Conservation (phyloP, 1,140 invertebrate species). For the Drosophila tropicalis region DNA sequence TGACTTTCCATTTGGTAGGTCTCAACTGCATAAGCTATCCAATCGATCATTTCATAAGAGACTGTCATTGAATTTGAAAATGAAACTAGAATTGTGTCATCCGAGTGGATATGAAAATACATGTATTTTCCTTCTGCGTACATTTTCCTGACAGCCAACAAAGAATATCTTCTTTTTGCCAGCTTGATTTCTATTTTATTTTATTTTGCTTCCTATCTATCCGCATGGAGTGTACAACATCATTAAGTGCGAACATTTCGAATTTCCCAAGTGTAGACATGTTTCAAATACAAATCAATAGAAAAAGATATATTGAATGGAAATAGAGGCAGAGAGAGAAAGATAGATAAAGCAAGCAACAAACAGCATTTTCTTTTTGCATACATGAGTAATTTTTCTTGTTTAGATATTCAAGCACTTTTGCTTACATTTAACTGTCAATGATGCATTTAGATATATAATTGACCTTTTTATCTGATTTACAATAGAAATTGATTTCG, state of each 20-base stretch:
- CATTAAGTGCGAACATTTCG: conserved; percentile 11
- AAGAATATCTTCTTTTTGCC: background rate
- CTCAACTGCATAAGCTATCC: background rate
- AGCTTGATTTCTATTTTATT: conserved; percentile 1
- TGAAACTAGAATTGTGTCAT: conserved; percentile 5
- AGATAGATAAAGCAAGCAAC: background rate
- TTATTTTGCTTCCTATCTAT: background rate
- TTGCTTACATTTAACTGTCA: conserved; percentile 2
- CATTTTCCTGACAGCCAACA: background rate
- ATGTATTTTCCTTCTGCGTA: background rate
- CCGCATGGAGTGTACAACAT: conserved; percentile 4
- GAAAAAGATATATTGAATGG: background rate
- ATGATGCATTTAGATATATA: background rate
- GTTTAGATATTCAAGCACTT: conserved; percentile 5
- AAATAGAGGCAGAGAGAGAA: background rate
- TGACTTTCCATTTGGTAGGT: background rate
- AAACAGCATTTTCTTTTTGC: conserved; percentile 1
- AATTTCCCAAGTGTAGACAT: conserved; percentile 11
- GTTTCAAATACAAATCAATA: conserved; percentile 13
- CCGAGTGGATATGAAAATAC: conserved; percentile 1
- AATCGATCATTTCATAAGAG: conserved; percentile 11
- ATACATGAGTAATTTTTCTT: conserved; percentile 10
- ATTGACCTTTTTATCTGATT: conserved; percentile 8
- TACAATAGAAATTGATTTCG: background rate
- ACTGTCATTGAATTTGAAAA: conserved; percentile 4